Evolutionary conservation across 2,888 invertebrate genomes (phyloP).

Genomic region (Limnephilus auricula): DNA sequence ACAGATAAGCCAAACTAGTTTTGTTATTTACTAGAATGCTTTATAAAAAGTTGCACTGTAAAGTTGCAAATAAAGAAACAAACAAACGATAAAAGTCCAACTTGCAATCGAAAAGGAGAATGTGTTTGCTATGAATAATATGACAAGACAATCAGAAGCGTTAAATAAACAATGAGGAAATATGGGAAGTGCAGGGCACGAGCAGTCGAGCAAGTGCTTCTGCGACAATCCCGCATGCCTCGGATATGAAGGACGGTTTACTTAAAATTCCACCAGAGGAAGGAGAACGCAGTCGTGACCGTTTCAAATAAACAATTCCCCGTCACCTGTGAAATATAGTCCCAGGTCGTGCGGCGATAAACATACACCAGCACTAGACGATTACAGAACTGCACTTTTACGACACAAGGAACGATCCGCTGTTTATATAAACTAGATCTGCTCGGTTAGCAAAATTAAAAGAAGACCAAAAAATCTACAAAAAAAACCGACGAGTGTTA

Average conservation of each 20-base stretch:
- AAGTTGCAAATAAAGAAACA: background rate
- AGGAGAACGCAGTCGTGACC: slow-evolving; percentile 37
- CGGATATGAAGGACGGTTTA: slow-evolving; percentile 34
- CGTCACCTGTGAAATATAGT: slow-evolving; percentile 48
- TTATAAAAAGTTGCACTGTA: background rate
- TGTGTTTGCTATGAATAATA: background rate
- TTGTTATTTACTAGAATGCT: background rate
- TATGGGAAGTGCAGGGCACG: background rate
- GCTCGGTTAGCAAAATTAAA: background rate
- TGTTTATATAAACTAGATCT: background rate
- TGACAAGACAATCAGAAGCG: background rate
- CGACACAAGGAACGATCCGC: slow-evolving; percentile 23
- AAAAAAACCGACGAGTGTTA: background rate
- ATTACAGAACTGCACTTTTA: slow-evolving; percentile 45
- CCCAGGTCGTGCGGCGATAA: slow-evolving; percentile 30
- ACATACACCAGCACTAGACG: slow-evolving; percentile 15
- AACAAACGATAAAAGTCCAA: background rate
- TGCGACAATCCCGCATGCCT: slow-evolving; percentile 16
- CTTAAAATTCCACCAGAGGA: slow-evolving; percentile 14
- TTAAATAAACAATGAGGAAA: slow-evolving; percentile 2
- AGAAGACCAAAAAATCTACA: background rate
- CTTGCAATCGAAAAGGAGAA: background rate
- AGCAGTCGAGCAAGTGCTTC: background rate
- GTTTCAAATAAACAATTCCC: slow-evolving; percentile 40
- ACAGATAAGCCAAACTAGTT: background rate